Evolutionary conservation across 2,888 invertebrate species (phyloP), one percentile per base, ranked within the genome.

Genomic region (Morinoia aosen): DNA sequence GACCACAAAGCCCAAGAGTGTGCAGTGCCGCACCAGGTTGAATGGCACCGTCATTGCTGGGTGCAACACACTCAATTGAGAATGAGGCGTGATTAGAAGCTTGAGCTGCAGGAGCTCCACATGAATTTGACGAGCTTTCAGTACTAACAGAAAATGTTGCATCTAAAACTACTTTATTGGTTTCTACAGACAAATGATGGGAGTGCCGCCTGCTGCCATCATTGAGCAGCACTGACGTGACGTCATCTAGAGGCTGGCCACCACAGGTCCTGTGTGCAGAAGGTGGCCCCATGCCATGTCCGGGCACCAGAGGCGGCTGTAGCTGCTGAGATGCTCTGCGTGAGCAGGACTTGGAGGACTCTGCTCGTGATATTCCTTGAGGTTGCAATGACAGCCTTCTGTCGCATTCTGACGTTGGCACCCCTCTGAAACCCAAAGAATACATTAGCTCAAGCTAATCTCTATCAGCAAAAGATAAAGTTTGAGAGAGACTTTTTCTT

Each of bases 191-290:
- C 93, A 93, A 33, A 57, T 25, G 93, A 14, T 19, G 7, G 93
- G n/a, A 93, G 58, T 57, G 39, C 39, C 90, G 90, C 12, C 90
- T 90, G 39, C 93, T 93, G 93, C n/a, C 25, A 7, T 93, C 93
- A 93, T 93, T 93, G 57, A 93, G 93, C 33, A 93, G 58, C n/a
- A 33, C 93, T 57, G 93, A 39, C 16, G 93, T 93, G 33, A 93
- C 93, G 25, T 93, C 93, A n/a, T 93, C 93, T 19, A 93, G 19
- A 57, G 93, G 93, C 93, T 57, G 93, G 25, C 93, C 57, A 93
- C 57, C 57, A 33, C 57, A 57, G 11, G 93, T 33, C 93, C 57
- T 93, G 57, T 93, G 93, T 12, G 33, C 57, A 25, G 93, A 25
- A 56, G 93, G 58, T 1, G 7, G n/a, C 90, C 90, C 90, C 40